Conservation (phyloP, 2,797 vertebrate species). For the Microtus obscurus region DNA sequence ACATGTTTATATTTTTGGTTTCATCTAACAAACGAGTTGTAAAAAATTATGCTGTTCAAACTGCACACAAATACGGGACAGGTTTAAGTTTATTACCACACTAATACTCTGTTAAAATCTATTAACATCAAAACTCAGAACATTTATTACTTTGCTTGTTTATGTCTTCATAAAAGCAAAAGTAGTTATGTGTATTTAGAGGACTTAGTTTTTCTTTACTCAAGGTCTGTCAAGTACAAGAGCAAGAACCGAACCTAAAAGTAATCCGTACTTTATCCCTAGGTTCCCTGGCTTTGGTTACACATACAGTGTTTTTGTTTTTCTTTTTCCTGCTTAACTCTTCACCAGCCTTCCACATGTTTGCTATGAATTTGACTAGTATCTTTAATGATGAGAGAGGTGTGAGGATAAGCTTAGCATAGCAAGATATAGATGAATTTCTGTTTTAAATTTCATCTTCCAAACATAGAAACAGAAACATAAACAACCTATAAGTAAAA, state of each 20-base stretch:
- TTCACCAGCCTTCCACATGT: background rate
- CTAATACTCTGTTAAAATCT: background rate
- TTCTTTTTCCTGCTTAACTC: background rate
- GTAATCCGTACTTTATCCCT: background rate
- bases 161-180: background rate
- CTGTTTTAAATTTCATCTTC: background rate
- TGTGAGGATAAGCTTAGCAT: background rate
- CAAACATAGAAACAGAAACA: background rate
- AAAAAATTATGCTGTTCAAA: background rate
- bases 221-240: background rate
- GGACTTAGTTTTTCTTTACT: background rate
- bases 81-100: background rate
- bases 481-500: constrained; percentile 1
- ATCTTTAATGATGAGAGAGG: background rate
- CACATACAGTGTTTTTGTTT: background rate
- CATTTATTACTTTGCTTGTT: background rate
- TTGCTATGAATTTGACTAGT: background rate
- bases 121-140: background rate
- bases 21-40: background rate
- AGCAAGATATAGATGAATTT: background rate
- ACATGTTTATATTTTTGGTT: background rate
- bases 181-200: background rate
- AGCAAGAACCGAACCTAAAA: background rate
- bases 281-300: background rate
- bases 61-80: background rate